Evolutionary conservation across 2,797 vertebrate species (phyloP), one percentile per base, ranked within the genome.

Genomic region (Artibeus lituratus): DNA sequence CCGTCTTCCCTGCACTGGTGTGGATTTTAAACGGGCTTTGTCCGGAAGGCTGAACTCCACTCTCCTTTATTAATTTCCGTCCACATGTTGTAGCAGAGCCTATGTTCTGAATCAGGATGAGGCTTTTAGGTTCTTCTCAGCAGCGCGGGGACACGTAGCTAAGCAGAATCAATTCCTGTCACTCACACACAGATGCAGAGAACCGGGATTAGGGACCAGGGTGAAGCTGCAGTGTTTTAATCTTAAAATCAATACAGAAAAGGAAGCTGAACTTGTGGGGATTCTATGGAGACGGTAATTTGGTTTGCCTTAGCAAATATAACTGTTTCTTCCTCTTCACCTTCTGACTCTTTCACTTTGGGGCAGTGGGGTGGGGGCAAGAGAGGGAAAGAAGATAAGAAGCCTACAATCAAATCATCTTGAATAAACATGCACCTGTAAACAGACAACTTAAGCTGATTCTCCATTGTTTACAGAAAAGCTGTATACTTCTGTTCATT

Each of bases 101-200:
- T 82, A 92, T 70, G 81, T 74, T 96, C 81, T 67, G 77, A 90
- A 87, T 70, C 80, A 59, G 65, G 81, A 96, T 22, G 87, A 97
- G 95, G 55, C 82, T 94, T 97, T 96, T 88, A 94, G 93, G 87
- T 39, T 96, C 96, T 92, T 94, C 86, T 94, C 85, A 76, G 69
- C 91, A 49, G 65, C 8, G 16, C 84, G 69, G 95, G 95, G 92
- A 77, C 96, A 84, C 83, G 88, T 35, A 88, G 90, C 4, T 0
- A n/a, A 93, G 96, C 80, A 93, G 95, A 98, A 98, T 98, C 98
- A 55, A 97, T 98, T 97, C 97, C 98, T 98, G 97, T 97, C 98
- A 97, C 97, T 98, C 97, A 97, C 59, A 67, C 77, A 67, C 85
- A 95, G 91, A 96, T 96, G 89, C 94, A 97, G 96, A 97, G 97